Evolutionary conservation across 2,113 vertebrate genomes (phyloP).

Genomic region (Pterocles burchelli): DNA sequence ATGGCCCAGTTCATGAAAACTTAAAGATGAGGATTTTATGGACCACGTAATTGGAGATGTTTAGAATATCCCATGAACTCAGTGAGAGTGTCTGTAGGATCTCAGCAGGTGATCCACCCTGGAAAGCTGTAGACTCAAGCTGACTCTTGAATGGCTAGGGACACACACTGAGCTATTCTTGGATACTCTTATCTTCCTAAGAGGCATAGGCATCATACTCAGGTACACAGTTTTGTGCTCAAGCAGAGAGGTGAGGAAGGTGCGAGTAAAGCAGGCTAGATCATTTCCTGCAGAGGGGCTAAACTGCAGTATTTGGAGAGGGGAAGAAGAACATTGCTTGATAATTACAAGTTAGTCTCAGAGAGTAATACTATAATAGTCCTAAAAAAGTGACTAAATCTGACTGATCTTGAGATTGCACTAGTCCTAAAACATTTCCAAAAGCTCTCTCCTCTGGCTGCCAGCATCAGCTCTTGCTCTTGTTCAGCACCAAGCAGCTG

Average conservation of each 20-base stretch:
- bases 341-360: background rate
- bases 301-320: background rate
- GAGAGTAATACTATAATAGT: background rate
- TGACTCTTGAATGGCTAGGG: background rate
- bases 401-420: background rate
- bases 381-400: background rate
- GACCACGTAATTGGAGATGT: background rate
- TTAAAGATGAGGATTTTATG: background rate
- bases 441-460: background rate
- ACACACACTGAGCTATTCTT: rapidly evolving
- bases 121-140: background rate
- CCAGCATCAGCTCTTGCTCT: background rate
- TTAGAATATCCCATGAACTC: background rate
- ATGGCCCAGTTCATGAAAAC: background rate
- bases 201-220: background rate
- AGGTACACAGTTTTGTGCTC: background rate
- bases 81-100: background rate
- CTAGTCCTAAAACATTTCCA: background rate
- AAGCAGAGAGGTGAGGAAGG: background rate
- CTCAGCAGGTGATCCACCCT: background rate
- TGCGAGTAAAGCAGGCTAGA: background rate
- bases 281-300: background rate
- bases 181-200: background rate
- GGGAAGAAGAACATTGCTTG: background rate
- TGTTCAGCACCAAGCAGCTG: conserved; percentile 26